Evolutionary conservation across 1,140 invertebrate species (phyloP).

Genomic region (Cydia pomonella): DNA sequence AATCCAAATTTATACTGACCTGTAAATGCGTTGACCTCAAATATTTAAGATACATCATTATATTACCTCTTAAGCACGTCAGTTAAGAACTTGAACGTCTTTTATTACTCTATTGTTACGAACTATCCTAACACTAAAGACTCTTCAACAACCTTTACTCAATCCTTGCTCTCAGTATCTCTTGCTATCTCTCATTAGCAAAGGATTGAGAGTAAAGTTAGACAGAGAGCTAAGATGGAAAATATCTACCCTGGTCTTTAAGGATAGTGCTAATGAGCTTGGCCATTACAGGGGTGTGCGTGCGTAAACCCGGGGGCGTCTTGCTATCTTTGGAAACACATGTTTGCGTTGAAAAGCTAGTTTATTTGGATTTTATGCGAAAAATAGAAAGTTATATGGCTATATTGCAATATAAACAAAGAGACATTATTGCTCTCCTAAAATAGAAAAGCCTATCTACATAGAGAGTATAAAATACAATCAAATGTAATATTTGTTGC

Average conservation of each 20-base stretch:
- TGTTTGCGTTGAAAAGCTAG: slow-evolving; percentile 11
- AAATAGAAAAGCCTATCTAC: too few relatives aligned
- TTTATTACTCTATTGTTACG: slow-evolving; percentile 26
- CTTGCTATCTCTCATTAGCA: not conserved
- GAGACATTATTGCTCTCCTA: too few relatives aligned
- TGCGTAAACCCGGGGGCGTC: slow-evolving; percentile 27
- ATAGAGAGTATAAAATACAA: too few relatives aligned
- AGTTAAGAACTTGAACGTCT: slow-evolving; percentile 13
- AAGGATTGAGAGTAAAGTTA: not conserved
- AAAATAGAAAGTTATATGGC: not conserved
- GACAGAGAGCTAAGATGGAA: not conserved
- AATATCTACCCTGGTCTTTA: slow-evolving; percentile 22
- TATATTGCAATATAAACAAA: too few relatives aligned
- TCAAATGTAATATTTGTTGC: too few relatives aligned
- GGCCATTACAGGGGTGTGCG: slow-evolving; percentile 28
- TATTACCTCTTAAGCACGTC: slow-evolving; percentile 18
- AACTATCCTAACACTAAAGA: slow-evolving; percentile 24
- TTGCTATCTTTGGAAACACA: slow-evolving; percentile 22
- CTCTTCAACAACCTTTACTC: slow-evolving; percentile 16
- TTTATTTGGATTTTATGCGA: not conserved
- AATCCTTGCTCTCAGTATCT: slow-evolving; percentile 7
- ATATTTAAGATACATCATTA: not conserved
- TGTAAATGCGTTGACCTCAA: not conserved
- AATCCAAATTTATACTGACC: too few relatives aligned
- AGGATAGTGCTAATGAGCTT: slow-evolving; percentile 30